Conservation (phyloP, 2,888 invertebrate genomes). For the Agrochola lychnidis region DNA sequence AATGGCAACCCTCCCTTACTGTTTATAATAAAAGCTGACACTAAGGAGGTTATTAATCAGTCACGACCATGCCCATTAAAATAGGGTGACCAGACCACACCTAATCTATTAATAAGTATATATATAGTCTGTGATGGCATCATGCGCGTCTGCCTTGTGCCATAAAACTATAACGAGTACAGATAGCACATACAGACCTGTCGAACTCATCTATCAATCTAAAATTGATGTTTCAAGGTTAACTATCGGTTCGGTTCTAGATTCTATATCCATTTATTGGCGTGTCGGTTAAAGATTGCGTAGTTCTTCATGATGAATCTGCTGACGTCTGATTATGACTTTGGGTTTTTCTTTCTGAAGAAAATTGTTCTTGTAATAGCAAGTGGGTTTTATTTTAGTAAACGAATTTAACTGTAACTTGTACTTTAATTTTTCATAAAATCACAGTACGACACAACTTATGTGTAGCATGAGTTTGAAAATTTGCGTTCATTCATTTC, state of each 20-base stretch:
- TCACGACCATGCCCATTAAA: slow-evolving; percentile 20
- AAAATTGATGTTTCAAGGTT: slow-evolving; percentile 60
- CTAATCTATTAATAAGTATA: slow-evolving; percentile 35
- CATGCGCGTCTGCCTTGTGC: slow-evolving; percentile 33
- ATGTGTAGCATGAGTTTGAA: too few species aligned
- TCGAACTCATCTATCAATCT: slow-evolving; percentile 62
- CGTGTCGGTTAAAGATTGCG: slow-evolving; percentile 40
- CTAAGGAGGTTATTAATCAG: background rate
- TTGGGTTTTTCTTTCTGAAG: background rate
- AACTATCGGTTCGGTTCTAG: slow-evolving; percentile 31
- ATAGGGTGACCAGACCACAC: slow-evolving; percentile 31
- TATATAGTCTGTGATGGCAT: slow-evolving; percentile 39
- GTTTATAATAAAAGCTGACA: background rate
- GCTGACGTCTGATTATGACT: slow-evolving; percentile 10
- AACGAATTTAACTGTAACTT: background rate
- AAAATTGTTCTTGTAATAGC: background rate
- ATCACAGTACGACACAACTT: too few species aligned
- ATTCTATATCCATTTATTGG: slow-evolving; percentile 46
- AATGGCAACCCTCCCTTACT: background rate
- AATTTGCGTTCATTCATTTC: too few species aligned
- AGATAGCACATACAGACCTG: slow-evolving; percentile 38
- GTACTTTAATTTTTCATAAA: background rate
- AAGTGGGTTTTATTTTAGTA: background rate
- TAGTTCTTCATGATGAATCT: slow-evolving; percentile 35
- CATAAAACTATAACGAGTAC: slow-evolving; percentile 48